Evolutionary conservation across 2,888 invertebrate genomes (phyloP), one percentile per base, ranked within the genome.

Genomic region (Drosophila silvestris): DNA sequence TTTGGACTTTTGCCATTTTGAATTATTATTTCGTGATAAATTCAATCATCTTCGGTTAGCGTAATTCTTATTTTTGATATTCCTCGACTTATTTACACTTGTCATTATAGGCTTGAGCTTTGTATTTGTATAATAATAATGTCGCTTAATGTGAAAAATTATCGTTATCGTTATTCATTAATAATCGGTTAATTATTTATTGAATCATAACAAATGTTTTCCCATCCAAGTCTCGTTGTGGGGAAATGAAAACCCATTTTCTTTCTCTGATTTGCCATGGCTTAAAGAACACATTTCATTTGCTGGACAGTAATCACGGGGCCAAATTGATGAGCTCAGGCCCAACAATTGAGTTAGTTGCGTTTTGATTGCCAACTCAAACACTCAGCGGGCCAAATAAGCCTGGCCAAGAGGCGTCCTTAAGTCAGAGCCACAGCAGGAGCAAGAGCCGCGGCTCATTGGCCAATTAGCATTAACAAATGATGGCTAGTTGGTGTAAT

Each of bases 401-500:
- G 50, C 22, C 37, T 22, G 69, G 52, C 74, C 66, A 64, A 69
- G 54, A 61, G 41, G 35, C 56, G 59, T 59, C 59, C 61, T 28
- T 22, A 39, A n/a, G 50, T 32, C 47, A 9, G 47, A 47, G 16
- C 47, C 47, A 35, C 37, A 37, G n/a, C 12, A 19, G 26, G 19
- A 30, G 19, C 44, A 14, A 5, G 12, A 32, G 35, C 14, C n/a
- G 33, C 63, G 81, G 77, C 85, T 87, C 89, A 89, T 89, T 87
- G 89, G 80, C 85, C 85, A 85, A 85, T 85, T 85, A 85, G 87
- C 89, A 85, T 85, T 89, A 89, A 89, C 85, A 85, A 85, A 85
- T 85, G 89, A 85, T 84, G 85, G 89, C 89, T 89, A 85, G 89
- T 85, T 85, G 85, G 80, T 84, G 82, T 89, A 89, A 85, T 85